These are phyloP conservation scores for Zaprionus camerounensis DNA, from an alignment of 1,140 invertebrate genomes.

Conservation along the genomic window DNA sequence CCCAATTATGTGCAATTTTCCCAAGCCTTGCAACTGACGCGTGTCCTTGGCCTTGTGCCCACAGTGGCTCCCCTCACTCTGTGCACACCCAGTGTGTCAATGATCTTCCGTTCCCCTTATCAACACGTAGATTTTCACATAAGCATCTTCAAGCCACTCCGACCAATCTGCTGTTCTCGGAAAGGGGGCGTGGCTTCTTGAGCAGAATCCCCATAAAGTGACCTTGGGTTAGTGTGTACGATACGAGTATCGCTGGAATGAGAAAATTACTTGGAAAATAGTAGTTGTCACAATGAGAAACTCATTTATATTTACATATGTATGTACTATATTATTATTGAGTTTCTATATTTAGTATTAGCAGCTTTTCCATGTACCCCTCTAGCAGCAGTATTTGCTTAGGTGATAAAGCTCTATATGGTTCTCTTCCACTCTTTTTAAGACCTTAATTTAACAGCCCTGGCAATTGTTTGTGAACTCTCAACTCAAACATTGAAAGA, in stretches of 20 bases:
- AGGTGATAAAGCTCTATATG: neutral
- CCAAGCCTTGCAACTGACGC: slow-evolving; percentile 1
- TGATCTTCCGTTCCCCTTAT: slow-evolving; percentile 22
- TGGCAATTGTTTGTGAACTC: neutral
- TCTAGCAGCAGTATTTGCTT: neutral
- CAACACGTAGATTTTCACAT: slow-evolving; percentile 30
- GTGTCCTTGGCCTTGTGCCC: slow-evolving; percentile 43
- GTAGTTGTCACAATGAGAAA: no score
- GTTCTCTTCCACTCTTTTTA: neutral
- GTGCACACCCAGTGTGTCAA: neutral
- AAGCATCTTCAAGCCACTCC: slow-evolving; percentile 1
- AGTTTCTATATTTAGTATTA: neutral
- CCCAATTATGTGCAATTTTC: slow-evolving; percentile 25
- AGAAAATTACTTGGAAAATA: neutral
- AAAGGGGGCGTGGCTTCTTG: neutral
- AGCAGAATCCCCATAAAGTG: neutral
- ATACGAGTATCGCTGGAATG: neutral
- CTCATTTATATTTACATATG: neutral
- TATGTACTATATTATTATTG: neutral
- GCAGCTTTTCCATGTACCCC: neutral
- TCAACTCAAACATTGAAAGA: neutral
- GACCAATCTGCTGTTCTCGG: neutral
- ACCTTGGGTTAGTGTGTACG: neutral
- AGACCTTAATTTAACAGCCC: no score
- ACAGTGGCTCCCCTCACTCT: neutral